A percentile compares a stretch with the other conserved stretches of the same genome.
Conservation (phyloP, 2,888 invertebrate genomes). For the Bedellia somnulentella region DNA sequence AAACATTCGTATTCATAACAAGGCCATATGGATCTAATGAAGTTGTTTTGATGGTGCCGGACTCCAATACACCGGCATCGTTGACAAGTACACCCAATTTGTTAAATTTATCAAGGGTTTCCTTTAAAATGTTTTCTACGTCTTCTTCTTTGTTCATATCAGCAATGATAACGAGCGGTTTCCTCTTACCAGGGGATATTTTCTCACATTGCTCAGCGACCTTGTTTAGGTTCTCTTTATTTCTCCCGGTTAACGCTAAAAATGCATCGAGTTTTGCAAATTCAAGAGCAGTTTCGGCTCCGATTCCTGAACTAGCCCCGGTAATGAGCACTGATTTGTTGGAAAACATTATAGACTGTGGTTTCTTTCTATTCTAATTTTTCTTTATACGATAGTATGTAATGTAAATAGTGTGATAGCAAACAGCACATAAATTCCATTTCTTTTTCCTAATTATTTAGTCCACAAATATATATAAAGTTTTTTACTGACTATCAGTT, state of each 20-base stretch:
- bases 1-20: conserved; percentile 84
- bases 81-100: conserved; percentile 79
- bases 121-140: conserved; percentile 65
- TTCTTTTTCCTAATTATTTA: no score
- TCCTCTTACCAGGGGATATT: conserved; percentile 24
- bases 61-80: conserved; percentile 83
- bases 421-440: no score
- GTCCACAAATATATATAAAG: no score
- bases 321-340: conserved; percentile 66
- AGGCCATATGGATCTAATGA: conserved; percentile 82
- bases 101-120: conserved; percentile 66
- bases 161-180: conserved; percentile 61
- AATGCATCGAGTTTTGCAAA: conserved; percentile 68
- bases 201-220: conserved; percentile 61
- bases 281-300: conserved; percentile 68
- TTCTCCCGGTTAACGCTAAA: conserved; percentile 69
- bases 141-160: conserved; percentile 72
- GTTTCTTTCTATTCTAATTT: no score
- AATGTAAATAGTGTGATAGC: no score
- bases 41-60: conserved; percentile 81
- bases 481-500: no score
- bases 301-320: conserved; percentile 77
- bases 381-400: no score
- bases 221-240: conserved; percentile 66
- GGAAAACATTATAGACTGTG: conserved; percentile 46